These are phyloP conservation scores for Labeo calbasu DNA, from an alignment of 2,797 vertebrate species.

Conservation along the genomic window DNA sequence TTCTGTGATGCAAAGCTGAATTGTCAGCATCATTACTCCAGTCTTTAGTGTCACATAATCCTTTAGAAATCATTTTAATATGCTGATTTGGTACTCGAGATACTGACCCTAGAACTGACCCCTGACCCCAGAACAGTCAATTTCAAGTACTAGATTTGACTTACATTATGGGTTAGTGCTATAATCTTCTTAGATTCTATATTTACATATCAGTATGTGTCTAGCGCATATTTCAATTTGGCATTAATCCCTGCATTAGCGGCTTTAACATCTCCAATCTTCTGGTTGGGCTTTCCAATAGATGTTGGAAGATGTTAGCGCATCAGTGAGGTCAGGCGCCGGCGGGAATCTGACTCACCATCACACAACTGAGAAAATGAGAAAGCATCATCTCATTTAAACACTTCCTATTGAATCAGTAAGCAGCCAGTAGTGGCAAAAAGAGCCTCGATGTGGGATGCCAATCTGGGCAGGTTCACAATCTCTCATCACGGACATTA, in stretches of 20 bases:
- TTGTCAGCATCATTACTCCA: not conserved
- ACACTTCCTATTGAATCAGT: slow-evolving; percentile 5
- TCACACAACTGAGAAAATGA: not conserved
- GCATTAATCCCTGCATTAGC: not conserved
- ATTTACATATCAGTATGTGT: not conserved
- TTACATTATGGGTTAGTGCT: not conserved
- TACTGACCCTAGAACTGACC: not conserved
- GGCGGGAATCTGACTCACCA: not conserved
- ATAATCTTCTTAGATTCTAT: not conserved
- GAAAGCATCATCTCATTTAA: not conserved
- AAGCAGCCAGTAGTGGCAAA: not conserved
- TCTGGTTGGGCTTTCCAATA: not conserved
- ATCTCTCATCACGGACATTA: not conserved
- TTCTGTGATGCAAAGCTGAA: not conserved
- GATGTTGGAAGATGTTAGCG: not conserved
- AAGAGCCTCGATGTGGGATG: not conserved
- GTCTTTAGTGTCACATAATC: not conserved
- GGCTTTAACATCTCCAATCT: not conserved
- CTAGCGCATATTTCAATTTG: not conserved
- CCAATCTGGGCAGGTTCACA: not conserved
- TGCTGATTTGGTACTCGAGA: not conserved
- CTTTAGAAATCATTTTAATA: not conserved
- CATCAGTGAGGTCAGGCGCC: not conserved
- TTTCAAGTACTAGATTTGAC: not conserved
- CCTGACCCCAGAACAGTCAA: too few relatives aligned